A percentile compares a stretch with the other conserved stretches of the same genome.
Conservation (phyloP, 1,140 invertebrate species). For the Maniola jurtina region DNA sequence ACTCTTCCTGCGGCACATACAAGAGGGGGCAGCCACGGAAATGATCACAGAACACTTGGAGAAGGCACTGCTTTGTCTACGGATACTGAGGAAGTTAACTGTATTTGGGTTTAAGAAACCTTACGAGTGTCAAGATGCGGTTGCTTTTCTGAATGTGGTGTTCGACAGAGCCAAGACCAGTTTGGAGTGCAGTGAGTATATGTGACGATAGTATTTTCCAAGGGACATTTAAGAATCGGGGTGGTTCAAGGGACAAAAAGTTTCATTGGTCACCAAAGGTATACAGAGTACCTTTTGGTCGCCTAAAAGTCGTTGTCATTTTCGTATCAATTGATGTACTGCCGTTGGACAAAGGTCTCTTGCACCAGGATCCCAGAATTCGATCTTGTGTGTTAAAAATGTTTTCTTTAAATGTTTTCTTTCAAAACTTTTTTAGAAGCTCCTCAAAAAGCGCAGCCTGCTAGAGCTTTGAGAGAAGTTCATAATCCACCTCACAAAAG, state of each 20-base stretch:
- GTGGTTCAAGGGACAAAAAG: no score
- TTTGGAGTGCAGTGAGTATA: conserved; percentile 88
- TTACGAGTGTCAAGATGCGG: conserved; percentile 85
- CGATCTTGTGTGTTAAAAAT: no score
- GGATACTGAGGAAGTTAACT: conserved; percentile 90
- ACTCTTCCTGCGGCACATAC: conserved; percentile 82
- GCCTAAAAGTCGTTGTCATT: no score
- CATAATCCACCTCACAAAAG: conserved; percentile 89
- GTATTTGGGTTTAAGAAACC: conserved; percentile 90
- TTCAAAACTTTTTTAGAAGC: no score
- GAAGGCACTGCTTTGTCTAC: conserved; percentile 87
- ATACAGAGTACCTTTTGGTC: no score
- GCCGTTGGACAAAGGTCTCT: no score
- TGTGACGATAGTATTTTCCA: no score
- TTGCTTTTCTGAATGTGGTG: conserved; percentile 88
- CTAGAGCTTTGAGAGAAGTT: conserved; percentile 88
- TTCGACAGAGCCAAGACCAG: conserved; percentile 88
- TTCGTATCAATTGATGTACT: no score
- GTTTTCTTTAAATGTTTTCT: no score
- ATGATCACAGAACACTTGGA: conserved; percentile 84
- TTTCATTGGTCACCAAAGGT: no score
- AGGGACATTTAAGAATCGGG: no score
- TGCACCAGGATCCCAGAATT: no score
- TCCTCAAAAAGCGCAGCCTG: conserved; percentile 80
- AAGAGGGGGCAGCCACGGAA: conserved; percentile 78